Evolutionary conservation across 2,113 vertebrate species (phyloP), one percentile per base, ranked within the genome.

Genomic region (Oxyruncus cristatus): DNA sequence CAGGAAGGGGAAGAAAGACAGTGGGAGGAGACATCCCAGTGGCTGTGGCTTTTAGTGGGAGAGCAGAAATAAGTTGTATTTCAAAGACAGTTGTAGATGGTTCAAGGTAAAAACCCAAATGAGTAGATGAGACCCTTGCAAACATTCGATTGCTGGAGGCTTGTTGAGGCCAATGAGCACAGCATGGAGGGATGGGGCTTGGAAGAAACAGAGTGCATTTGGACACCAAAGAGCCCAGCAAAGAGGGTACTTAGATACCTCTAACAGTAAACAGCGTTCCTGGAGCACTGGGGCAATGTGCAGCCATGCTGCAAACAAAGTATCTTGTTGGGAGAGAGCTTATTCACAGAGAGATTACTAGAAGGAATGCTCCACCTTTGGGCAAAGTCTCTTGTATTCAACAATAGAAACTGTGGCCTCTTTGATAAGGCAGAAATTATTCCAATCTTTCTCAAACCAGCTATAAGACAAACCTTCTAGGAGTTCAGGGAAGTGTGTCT

Each of bases 361-460:
- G 22, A 86, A 66, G 0, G 0, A 46, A 44, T 53, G 42, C 8
- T 10, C 6, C 5, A 12, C 8, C 30, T 67, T 44, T 56, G 24
- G 41, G 46, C 75, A 88, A 73, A 76, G 55, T 10, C 33, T 55
- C 9, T 42, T 28, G 12, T 13, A 32, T 12, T 46, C 59, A 41
- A 1, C 28, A 52, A 89, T 0, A 50, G 35, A 81, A 81, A 56
- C 8, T 2, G 0, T 12, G 8, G 23, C 15, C 12, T 63, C 79
- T 63, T 50, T 66, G n/a, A 11, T 14, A 53, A 86, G 49, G 22
- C 83, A 8, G 33, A 32, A 24, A 49, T 15, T 52, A 70, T n/a
- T 42, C 37, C n/a, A 58, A 1, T 41, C 50, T 39, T 80, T 53
- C 42, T 84, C 35, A 80, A 84, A 63, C 8, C 46, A 68, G 30